These are phyloP conservation scores for Zoanthus gigantus DNA, from an alignment of 92 coral and sea anemone species.

Conservation along the genomic window DNA sequence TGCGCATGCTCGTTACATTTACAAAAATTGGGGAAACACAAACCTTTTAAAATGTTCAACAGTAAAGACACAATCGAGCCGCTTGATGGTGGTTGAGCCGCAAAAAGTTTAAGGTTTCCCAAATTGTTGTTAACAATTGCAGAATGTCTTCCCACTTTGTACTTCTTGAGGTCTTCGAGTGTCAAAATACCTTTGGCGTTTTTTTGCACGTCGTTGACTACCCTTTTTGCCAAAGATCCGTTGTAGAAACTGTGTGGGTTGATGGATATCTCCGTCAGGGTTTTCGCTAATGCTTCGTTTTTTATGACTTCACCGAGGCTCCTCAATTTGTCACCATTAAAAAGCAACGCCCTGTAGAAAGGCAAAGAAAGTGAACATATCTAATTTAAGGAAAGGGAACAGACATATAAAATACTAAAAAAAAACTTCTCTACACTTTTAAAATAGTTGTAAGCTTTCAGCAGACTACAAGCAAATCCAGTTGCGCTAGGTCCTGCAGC, in stretches of 20 bases:
- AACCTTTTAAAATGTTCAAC: slow-evolving; percentile 88
- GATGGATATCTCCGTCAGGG: slow-evolving; percentile 67
- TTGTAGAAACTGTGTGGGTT: slow-evolving; percentile 81
- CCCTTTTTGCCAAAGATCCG: slow-evolving; percentile 73
- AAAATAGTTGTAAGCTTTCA: no score
- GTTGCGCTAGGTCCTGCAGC: no score
- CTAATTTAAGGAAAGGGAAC: neutral
- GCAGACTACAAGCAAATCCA: no score
- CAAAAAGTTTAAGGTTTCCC: slow-evolving; percentile 66
- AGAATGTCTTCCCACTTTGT: slow-evolving; percentile 58
- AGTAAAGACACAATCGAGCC: slow-evolving; percentile 81
- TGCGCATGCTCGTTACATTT: no score
- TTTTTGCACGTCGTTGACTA: slow-evolving; percentile 68
- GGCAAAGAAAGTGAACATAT: neutral
- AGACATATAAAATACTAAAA: no score
- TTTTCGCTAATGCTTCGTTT: slow-evolving; percentile 75
- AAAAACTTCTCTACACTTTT: no score
- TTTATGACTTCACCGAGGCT: slow-evolving; percentile 70
- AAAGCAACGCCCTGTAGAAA: slow-evolving; percentile 63
- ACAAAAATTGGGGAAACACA: neutral
- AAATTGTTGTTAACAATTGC: slow-evolving; percentile 42
- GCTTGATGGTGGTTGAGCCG: slow-evolving; percentile 82
- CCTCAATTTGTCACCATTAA: slow-evolving; percentile 62
- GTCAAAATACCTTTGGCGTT: slow-evolving; percentile 78
- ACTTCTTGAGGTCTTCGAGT: slow-evolving; percentile 66